Evolutionary conservation across 2,113 vertebrate genomes (phyloP), one percentile per base, ranked within the genome.

Genomic region (Nestor notabilis): DNA sequence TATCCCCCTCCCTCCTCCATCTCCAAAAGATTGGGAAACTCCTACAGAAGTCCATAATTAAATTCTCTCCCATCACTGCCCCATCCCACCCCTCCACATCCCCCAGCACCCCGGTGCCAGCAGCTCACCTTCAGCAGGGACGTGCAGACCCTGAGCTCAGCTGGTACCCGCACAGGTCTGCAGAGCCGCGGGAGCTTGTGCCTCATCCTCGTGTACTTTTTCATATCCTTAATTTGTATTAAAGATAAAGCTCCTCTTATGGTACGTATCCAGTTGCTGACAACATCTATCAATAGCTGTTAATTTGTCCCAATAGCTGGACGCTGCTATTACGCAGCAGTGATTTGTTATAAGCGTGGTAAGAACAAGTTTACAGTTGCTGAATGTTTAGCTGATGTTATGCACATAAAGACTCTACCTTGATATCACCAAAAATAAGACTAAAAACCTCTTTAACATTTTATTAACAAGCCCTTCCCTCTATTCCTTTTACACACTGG

Each of bases 71-170:
- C 31, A 6, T 13, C 1, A 2, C 50, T 7, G 17, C 33, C 35
- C 29, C 6, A 1, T 14, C 6, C 72, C n/a, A 78, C 13, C 46
- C 43, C 35, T 50, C 47, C 11, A 1, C 35, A 25, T 13, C 14
- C 33, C 84, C 63, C 4, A 0, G 28, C 69, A 35, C 28, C 87
- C 87, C 0, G 0, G 43, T 6, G 2, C 17, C 5, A 72, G 69
- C 74, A 83, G 71, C 96, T 97, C 95, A 97, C 95, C 96, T 97
- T 97, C 0, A 71, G 53, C 71, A 97, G 86, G 58, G 92, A 13
- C 0, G 92, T 0, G 4, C 92, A 92, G 92, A 44, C 90, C 71
- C 90, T 44, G 82, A 97, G 88, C 63, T 97, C 95, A 0, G 82
- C 52, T 0, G 92, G 85, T 55, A 90, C 41, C 24, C 92, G 79